Evolutionary conservation across 1,140 invertebrate species (phyloP).

Genomic region (Cecropterus lyciades): DNA sequence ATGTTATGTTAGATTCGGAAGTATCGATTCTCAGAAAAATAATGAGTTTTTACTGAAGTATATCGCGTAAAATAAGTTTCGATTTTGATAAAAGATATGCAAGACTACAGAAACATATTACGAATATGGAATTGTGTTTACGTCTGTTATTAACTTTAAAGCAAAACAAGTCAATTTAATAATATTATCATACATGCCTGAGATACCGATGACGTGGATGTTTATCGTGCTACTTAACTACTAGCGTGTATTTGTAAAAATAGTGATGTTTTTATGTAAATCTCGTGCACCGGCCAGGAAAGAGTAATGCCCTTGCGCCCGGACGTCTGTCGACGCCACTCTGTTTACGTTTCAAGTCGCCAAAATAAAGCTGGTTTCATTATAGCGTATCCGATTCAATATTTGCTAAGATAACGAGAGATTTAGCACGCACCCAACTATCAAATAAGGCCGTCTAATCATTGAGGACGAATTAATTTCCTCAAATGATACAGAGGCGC

Average conservation of each 20-base stretch:
- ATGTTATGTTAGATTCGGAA: too few species aligned
- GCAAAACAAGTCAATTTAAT: conserved; percentile 18
- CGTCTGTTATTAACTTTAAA: conserved; percentile 1
- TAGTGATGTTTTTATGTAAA: conserved; percentile 27
- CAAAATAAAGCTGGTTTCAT: conserved; percentile 50
- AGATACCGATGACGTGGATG: conserved; percentile 11
- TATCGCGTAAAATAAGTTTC: too few species aligned
- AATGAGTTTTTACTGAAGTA: too few species aligned
- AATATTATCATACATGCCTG: conserved; percentile 2
- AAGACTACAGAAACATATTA: not conserved
- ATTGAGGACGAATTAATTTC: conserved; percentile 51
- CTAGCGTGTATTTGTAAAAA: conserved; percentile 20
- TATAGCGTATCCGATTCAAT: conserved; percentile 28
- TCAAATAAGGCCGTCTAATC: conserved; percentile 51
- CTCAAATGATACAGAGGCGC: conserved; percentile 51
- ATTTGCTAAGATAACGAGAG: conserved; percentile 25
- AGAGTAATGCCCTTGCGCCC: conserved; percentile 63
- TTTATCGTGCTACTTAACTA: conserved; percentile 19
- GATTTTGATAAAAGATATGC: not conserved
- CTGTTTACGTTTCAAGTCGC: conserved; percentile 58
- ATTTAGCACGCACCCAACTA: conserved; percentile 39
- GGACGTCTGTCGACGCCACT: conserved; percentile 47
- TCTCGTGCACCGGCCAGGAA: conserved; percentile 39
- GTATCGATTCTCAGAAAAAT: too few species aligned
- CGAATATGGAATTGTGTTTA: too few species aligned